phyloP scores from a whole-genome alignment of 2,888 invertebrate species.

The Microplitis deprimator region DNA sequence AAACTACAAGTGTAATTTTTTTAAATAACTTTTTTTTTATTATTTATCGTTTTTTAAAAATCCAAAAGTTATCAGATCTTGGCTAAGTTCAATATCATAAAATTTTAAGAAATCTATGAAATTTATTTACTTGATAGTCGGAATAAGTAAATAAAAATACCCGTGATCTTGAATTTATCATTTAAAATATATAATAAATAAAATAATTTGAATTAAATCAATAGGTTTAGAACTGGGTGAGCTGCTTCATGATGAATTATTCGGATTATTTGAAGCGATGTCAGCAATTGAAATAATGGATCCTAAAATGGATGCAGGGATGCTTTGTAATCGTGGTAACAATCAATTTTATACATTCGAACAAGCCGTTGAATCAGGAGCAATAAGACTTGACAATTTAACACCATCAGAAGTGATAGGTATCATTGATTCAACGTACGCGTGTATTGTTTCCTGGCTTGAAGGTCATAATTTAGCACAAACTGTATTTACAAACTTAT shows the following conservation, averaged over 20 bases:
- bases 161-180: too few relatives aligned
- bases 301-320: slow-evolving; percentile 99
- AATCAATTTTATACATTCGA: slow-evolving; percentile 89
- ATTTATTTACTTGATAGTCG: slow-evolving; percentile 14
- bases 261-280: slow-evolving; percentile 98
- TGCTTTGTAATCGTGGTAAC: slow-evolving; percentile 92
- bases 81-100: not conserved
- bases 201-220: not conserved
- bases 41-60: not conserved
- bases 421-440: slow-evolving; percentile 93
- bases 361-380: slow-evolving; percentile 86
- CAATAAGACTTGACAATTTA: slow-evolving; percentile 83
- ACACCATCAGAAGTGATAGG: slow-evolving; percentile 88
- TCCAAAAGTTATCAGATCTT: not conserved
- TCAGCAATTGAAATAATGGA: slow-evolving; percentile 99
- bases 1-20: too few relatives aligned
- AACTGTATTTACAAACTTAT: slow-evolving; percentile 96
- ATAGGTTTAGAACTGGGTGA: slow-evolving; percentile 89
- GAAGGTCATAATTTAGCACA: slow-evolving; percentile 97
- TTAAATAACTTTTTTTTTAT: slow-evolving; percentile 1
- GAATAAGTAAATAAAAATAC: too few relatives aligned
- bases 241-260: slow-evolving; percentile 90
- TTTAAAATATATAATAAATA: too few relatives aligned
- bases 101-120: not conserved
- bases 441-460: slow-evolving; percentile 96